phyloP scores from a whole-genome alignment of 2,797 vertebrate species.

The Heliangelus exortis region DNA sequence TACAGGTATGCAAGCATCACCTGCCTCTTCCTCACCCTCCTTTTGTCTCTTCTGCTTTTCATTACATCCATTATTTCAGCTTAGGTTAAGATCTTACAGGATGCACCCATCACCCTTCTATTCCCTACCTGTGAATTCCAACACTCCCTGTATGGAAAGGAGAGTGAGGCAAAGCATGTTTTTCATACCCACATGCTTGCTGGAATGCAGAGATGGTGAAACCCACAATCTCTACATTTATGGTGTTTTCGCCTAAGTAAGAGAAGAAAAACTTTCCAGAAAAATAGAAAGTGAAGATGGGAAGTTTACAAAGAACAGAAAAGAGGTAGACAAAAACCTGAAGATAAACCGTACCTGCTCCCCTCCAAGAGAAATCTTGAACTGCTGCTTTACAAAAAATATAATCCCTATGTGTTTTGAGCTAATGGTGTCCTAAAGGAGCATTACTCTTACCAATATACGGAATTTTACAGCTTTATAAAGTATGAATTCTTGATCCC shows the following conservation, averaged over 20 bases:
- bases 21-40: neutral
- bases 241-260: neutral
- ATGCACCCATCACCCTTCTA: neutral
- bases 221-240: neutral
- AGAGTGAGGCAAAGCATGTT: neutral
- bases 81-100: neutral
- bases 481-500: neutral
- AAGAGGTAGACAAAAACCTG: neutral
- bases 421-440: neutral
- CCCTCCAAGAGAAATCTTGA: neutral
- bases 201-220: neutral
- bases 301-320: neutral
- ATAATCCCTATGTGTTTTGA: neutral
- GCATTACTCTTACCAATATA: too few relatives aligned
- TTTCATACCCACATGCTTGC: fast-evolving
- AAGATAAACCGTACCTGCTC: neutral
- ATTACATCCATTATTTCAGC: neutral
- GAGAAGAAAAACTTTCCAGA: neutral
- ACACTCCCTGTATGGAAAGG: neutral
- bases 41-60: neutral
- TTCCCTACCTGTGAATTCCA: neutral
- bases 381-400: neutral
- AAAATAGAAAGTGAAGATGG: neutral
- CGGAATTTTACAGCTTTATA: neutral
- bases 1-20: fast-evolving